Percentiles rank a stretch among this genome's conserved stretches.
These are phyloP conservation scores for Platycheirus albimanus DNA, from an alignment of 2,888 invertebrate species.

Conservation along the genomic window DNA sequence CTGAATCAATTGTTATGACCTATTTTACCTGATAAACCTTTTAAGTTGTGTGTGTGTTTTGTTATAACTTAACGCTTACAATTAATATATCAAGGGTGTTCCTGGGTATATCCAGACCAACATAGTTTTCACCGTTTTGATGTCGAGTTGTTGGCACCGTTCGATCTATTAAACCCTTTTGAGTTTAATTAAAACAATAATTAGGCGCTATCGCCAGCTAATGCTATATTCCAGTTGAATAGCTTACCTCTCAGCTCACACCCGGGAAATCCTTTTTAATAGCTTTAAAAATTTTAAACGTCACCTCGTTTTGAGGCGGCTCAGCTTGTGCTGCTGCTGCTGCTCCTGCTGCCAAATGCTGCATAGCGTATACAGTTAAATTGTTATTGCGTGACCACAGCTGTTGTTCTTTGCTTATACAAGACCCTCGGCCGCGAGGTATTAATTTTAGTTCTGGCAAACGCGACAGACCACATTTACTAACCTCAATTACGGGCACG, in stretches of 20 bases:
- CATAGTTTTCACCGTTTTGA: not conserved
- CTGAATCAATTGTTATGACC: too few species aligned
- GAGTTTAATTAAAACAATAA: constrained; percentile 35
- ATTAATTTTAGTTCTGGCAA: constrained; percentile 54
- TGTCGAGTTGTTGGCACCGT: not conserved
- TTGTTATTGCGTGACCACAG: constrained; percentile 70
- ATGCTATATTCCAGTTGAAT: constrained; percentile 44
- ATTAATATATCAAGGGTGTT: not conserved
- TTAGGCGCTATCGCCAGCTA: constrained; percentile 44
- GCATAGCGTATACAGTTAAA: constrained; percentile 19
- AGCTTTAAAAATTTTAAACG: constrained; percentile 55
- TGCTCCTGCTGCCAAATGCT: constrained; percentile 37
- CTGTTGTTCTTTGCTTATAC: constrained; percentile 35
- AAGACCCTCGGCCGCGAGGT: constrained; percentile 48
- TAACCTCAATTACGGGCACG: constrained; percentile 64
- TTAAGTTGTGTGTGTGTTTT: too few species aligned
- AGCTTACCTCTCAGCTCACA: constrained; percentile 8
- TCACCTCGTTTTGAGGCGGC: constrained; percentile 36
- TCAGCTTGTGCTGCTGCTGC: too few species aligned
- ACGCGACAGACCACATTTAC: constrained; percentile 68
- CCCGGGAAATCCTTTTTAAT: constrained; percentile 44
- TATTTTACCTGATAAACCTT: too few species aligned
- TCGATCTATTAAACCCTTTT: constrained; percentile 12
- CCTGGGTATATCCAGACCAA: too few species aligned
- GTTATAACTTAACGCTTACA: not conserved